Base-by-base conservation (phyloP, 2,888 invertebrate genomes). In the Scrobipalpa atriplicella region DNA sequence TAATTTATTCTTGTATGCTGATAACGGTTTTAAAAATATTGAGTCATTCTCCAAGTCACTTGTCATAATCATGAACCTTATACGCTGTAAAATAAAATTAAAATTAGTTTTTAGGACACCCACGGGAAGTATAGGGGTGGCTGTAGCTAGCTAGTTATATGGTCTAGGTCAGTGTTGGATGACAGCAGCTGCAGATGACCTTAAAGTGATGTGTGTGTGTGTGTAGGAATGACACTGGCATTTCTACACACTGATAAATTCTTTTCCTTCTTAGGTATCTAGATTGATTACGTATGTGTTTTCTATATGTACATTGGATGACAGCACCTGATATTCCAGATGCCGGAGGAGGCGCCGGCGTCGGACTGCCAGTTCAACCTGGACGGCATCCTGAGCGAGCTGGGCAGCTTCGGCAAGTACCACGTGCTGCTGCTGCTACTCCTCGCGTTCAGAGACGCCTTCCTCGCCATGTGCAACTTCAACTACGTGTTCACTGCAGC, bases 351-450 rank as follows among this genome's bases (percentile, higher is more conserved):
- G 67, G 72, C 64, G 19, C 64, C 60, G 47, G 38, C 16, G 16
- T 19, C 54, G 21, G 63, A 63, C 18, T 19, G 79, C 13, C 82
- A 79, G 75, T 90, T 93, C 78, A 92, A 94, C 79, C 78, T 94
- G 74, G 94, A 94, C 66, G 87, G 89, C 43, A 89, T 93, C 73
- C 81, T 94, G 66, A 81, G 82, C 64, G 92, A 93, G 80, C 78
- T 94, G 74, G 94, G 94, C 77, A 92, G 92, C 81, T 94, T 93
- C 79, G 94, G 94, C 72, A 93, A 92, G 78, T 94, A 93, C 83
- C 94, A 94, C 83, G 78, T 93, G 70, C 76, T 92, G 68, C 88
- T 93, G 75, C 91, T 94, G 70, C 73, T 91, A 19, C 84, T 94
- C 67, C 89, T 94, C 18, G 92, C 94, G 70, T 85, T 94, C 78